Evolutionary conservation across 2,888 invertebrate genomes (phyloP).

Genomic region (Blera fallax): DNA sequence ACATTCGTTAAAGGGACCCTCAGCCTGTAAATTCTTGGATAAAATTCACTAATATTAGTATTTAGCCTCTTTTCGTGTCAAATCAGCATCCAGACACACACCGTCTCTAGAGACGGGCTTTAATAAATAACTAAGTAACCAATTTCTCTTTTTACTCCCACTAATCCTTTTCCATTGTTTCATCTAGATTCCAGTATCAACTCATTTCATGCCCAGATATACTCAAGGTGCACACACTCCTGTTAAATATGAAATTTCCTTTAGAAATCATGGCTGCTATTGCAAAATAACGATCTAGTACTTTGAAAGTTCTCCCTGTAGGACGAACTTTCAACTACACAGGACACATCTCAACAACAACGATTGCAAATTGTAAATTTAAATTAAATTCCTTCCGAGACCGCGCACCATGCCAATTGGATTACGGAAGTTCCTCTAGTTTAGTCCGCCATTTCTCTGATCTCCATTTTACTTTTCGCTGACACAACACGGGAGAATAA

Average conservation of each 20-base stretch:
- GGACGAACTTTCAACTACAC: neutral
- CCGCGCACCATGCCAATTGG: constrained; percentile 16
- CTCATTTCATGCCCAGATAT: neutral
- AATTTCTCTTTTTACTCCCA: neutral
- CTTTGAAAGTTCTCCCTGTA: neutral
- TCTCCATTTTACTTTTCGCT: neutral
- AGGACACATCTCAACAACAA: neutral
- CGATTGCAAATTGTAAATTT: constrained; percentile 19
- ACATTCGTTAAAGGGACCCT: too few relatives aligned
- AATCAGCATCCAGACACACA: too few relatives aligned
- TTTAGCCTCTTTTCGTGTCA: too few relatives aligned
- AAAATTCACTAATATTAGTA: too few relatives aligned
- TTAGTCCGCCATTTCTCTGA: neutral
- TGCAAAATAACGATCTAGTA: neutral
- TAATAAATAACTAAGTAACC: neutral
- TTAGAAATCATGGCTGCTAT: neutral
- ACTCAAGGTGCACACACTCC: neutral
- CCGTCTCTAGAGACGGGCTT: neutral
- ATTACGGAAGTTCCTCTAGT: constrained; percentile 14
- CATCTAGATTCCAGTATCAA: neutral
- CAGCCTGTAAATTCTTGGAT: too few relatives aligned
- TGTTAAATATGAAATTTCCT: neutral
- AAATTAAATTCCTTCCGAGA: constrained; percentile 22
- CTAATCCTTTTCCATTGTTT: neutral
- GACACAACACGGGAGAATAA: neutral